These are phyloP conservation scores for Chymomyza procnemis DNA, from an alignment of 2,888 invertebrate genomes.

Conservation along the genomic window DNA sequence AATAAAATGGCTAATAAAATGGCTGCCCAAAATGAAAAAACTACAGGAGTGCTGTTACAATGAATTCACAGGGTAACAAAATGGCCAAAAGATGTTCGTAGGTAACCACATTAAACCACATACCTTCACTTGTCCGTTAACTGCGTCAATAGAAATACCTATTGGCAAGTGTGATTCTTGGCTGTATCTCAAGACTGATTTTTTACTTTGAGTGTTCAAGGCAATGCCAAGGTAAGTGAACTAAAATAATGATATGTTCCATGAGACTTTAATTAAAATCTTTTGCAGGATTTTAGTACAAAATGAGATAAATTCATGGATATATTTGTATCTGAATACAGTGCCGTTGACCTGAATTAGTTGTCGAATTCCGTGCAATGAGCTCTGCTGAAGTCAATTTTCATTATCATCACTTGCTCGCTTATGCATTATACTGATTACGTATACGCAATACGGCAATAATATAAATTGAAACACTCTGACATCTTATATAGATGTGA, in stretches of 20 bases:
- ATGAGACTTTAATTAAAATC: neutral
- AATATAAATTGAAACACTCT: too few species aligned
- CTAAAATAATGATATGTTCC: too few species aligned
- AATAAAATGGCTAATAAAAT: neutral
- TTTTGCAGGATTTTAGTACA: slow-evolving; percentile 80
- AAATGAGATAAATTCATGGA: slow-evolving; percentile 79
- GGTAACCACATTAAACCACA: too few species aligned
- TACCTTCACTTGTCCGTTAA: too few species aligned
- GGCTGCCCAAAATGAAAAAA: neutral
- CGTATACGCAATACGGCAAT: slow-evolving; percentile 55
- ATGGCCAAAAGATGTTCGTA: neutral
- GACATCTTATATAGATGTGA: too few species aligned
- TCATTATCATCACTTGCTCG: slow-evolving; percentile 8
- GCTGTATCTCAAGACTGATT: too few species aligned
- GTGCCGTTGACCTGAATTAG: slow-evolving; percentile 79
- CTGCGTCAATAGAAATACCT: too few species aligned
- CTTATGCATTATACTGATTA: slow-evolving; percentile 43
- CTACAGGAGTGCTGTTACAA: neutral
- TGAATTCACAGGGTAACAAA: neutral
- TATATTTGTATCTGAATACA: slow-evolving; percentile 79
- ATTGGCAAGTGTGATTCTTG: too few species aligned
- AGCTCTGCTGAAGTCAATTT: slow-evolving; percentile 80
- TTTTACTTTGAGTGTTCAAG: too few species aligned
- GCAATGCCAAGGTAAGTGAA: too few species aligned
- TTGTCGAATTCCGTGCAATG: slow-evolving; percentile 76